Evolutionary conservation across 2,113 vertebrate species (phyloP), one percentile per base, ranked within the genome.

Genomic region (Coturnix japonica): DNA sequence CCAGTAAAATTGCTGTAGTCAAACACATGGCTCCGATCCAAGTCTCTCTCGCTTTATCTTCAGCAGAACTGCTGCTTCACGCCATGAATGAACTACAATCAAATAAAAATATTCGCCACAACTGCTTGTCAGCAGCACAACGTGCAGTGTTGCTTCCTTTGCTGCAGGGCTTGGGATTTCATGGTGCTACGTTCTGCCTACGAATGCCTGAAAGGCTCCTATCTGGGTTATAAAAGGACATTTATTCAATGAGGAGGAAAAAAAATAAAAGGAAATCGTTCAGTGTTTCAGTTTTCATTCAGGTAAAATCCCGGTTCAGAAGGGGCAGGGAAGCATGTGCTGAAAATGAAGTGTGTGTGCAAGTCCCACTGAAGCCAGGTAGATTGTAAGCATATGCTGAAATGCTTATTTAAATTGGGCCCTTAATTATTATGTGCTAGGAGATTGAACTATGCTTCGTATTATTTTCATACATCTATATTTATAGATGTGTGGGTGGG

Each of bases 401-500:
- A 95, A 94, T 87, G 59, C 92, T 94, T 95, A 92, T 93, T 95
- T 96, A 90, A 96, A 87, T 94, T 74, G 41, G 41, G 16, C 7
- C 37, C 20, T 95, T 96, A 96, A 95, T 95, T 94, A 96, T 96
- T 89, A 96, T 56, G 92, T 95, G 92, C 84, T 85, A 93, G 66
- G 35, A 90, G 84, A 93, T 94, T 93, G 94, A 95, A 35, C 91
- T 91, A 82, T 1, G 0, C 74, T 82, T 93, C 63, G 30, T 89
- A 93, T 72, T 91, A 76, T 91, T 92, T 95, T 94, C 77, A 89
- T 92, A 76, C 63, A 72, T 89, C 66, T 94, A 46, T 94, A 90
- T 95, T 95, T 93, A 91, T 90, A 75, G 83, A 59, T 0, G 1
- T 43, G 57, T 85, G 80, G 67, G 72, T 91, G 76, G 85, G 80